Evolutionary conservation across 2,113 vertebrate species (phyloP).

Genomic region (Salvelinus namaycush): DNA sequence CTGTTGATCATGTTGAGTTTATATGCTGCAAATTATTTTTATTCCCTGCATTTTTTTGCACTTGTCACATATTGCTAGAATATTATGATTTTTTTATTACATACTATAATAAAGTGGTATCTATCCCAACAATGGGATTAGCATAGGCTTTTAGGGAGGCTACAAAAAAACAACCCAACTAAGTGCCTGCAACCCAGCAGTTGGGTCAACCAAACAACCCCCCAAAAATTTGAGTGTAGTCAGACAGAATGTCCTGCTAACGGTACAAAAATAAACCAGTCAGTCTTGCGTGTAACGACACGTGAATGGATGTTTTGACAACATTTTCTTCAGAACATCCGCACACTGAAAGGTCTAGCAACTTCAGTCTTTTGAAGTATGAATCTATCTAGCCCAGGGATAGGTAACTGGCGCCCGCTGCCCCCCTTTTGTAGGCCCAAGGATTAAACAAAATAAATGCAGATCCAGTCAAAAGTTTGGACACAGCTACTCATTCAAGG

Average conservation of each 20-base stretch:
- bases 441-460: background rate
- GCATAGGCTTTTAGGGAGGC: background rate
- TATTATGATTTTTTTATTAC: too few relatives aligned
- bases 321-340: background rate
- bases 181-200: background rate
- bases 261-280: conserved; percentile 1
- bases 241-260: conserved; percentile 1
- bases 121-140: too few relatives aligned
- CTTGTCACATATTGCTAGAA: too few relatives aligned
- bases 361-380: background rate
- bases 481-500: background rate
- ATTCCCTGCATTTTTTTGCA: too few relatives aligned
- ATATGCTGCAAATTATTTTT: too few relatives aligned
- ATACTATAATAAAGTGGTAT: too few relatives aligned
- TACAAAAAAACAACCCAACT: background rate
- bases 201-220: background rate
- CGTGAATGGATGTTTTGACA: background rate
- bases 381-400: background rate
- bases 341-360: background rate
- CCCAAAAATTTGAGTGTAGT: background rate
- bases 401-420: background rate
- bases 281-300: conserved; percentile 10
- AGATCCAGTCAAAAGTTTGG: background rate
- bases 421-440: background rate
- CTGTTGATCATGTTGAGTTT: too few relatives aligned